Evolutionary conservation across 2,888 invertebrate genomes (phyloP), one percentile per base, ranked within the genome.

Genomic region (Polia nebulosa): DNA sequence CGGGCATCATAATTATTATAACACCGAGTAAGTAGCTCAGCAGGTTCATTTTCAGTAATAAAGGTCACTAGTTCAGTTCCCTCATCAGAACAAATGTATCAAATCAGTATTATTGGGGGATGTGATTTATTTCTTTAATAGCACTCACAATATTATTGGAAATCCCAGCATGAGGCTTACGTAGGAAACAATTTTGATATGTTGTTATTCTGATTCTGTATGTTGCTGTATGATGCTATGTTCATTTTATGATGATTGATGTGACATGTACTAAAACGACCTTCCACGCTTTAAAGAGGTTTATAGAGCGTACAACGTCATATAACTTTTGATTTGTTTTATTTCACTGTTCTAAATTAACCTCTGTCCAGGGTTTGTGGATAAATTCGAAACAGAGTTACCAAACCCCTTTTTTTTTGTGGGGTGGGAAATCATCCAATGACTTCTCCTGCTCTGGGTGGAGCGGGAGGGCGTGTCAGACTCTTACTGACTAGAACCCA

Each of bases 51-150:
- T 55, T 55, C 25, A 20, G 17, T 60, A 29, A 29, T 47, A 39
- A 25, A 47, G 34, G 17, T 22, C 13, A 11, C 15, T 6, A 15
- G 22, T 29, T 52, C 11, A 60, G 17, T 39, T 56, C 52, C 27
- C 29, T 25, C 3, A 36, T 29, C 52, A 8, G 34, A 53, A 29
- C 27, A 58, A 47, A 66, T 34, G 25, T 52, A 59, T 34, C 39
- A 45, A 15, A 22, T 41, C 29, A 29, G 34, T 39, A 41, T 15
- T 20, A 15, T 22, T 25, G n/a, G 39, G 20, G 11, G 15, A 20
- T 36, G 22, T 25, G 27, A 76, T 61, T 56, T 65, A 72, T 65
- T 74, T 36, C 27, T 72, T 57, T 52, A 68, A 69, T 58, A 55
- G 51, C 75, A 59, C 59, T 76, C 45, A n/a, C 20, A n/a, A 8